A percentile compares a stretch with the other conserved stretches of the same genome.
phyloP scores from a whole-genome alignment of 1,140 invertebrate genomes.

The Bilobella aurantiaca region DNA sequence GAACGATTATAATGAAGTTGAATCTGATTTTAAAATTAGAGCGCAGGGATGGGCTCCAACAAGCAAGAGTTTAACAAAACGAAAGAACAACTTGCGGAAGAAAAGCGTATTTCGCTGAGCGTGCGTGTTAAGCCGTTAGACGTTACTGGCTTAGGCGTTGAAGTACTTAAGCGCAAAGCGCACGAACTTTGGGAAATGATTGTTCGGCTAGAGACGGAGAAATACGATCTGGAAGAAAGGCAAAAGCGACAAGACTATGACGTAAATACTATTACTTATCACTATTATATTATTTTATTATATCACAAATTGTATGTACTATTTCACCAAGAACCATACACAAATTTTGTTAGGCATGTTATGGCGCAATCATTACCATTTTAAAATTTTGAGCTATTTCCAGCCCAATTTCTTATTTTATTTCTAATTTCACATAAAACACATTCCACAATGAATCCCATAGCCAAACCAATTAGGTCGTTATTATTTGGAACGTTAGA shows the following conservation, averaged over 20 bases:
- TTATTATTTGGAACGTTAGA: too few relatives aligned
- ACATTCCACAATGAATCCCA: too few relatives aligned
- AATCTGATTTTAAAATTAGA: neutral
- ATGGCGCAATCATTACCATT: too few relatives aligned
- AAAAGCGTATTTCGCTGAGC: conserved; percentile 91
- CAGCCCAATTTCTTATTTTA: too few relatives aligned
- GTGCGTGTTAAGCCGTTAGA: conserved; percentile 88
- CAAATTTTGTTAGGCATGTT: too few relatives aligned
- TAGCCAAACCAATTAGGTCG: too few relatives aligned
- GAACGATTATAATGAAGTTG: neutral
- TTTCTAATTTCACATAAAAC: too few relatives aligned
- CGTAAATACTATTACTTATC: conserved; percentile 60
- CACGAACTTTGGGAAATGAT: conserved; percentile 89
- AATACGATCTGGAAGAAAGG: conserved; percentile 97
- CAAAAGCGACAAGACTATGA: conserved; percentile 99
- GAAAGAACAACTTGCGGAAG: conserved; percentile 96
- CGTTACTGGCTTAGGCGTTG: conserved; percentile 65
- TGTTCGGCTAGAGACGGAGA: conserved; percentile 92
- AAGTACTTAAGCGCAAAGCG: conserved; percentile 78
- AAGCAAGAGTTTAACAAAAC: conserved; percentile 93
- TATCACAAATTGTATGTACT: too few relatives aligned
- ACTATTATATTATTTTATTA: too few relatives aligned
- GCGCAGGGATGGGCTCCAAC: conserved; percentile 47
- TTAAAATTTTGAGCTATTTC: too few relatives aligned
- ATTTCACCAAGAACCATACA: too few relatives aligned